A percentile compares a stretch with the other conserved stretches of the same genome.
Evolutionary conservation across 1,140 invertebrate species (phyloP).

Genomic region (Leptestheria dahalacensis): DNA sequence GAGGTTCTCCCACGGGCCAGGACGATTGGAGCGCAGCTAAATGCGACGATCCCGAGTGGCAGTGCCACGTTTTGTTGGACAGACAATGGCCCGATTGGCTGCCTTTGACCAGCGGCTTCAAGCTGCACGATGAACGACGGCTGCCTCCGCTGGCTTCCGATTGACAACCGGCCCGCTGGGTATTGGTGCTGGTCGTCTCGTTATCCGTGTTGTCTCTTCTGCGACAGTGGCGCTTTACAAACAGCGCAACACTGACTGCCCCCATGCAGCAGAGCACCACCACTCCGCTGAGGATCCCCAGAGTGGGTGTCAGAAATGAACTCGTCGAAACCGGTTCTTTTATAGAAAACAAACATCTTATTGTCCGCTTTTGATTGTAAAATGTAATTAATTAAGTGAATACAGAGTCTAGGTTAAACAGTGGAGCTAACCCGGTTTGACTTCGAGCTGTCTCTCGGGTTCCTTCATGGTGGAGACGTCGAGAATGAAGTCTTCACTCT

Average conservation of each 20-base stretch:
- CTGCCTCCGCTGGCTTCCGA: background rate
- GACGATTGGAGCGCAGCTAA: constrained; percentile 1
- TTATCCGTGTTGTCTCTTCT: constrained; percentile 27
- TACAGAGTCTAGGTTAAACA: no score
- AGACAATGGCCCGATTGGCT: background rate
- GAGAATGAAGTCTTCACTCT: constrained; percentile 39
- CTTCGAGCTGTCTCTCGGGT: constrained; percentile 15
- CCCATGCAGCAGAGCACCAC: constrained; percentile 46
- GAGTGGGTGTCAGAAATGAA: constrained; percentile 37
- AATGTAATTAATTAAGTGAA: background rate
- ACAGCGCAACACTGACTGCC: constrained; percentile 45
- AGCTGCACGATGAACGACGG: background rate
- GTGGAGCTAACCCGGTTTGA: constrained; percentile 10
- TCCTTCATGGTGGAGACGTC: constrained; percentile 13
- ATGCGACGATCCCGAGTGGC: constrained; percentile 9
- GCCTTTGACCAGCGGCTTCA: constrained; percentile 4
- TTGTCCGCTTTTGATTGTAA: background rate
- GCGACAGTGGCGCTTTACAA: constrained; percentile 44
- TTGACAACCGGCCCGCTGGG: background rate
- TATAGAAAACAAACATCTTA: background rate
- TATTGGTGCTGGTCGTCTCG: constrained; percentile 6
- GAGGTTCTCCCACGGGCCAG: constrained; percentile 15
- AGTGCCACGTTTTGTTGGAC: background rate
- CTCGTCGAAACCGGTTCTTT: constrained; percentile 6
- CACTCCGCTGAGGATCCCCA: constrained; percentile 50